Evolutionary conservation across 2,797 vertebrate species (phyloP), one percentile per base, ranked within the genome.

Genomic region (Chloroceryle amazona): DNA sequence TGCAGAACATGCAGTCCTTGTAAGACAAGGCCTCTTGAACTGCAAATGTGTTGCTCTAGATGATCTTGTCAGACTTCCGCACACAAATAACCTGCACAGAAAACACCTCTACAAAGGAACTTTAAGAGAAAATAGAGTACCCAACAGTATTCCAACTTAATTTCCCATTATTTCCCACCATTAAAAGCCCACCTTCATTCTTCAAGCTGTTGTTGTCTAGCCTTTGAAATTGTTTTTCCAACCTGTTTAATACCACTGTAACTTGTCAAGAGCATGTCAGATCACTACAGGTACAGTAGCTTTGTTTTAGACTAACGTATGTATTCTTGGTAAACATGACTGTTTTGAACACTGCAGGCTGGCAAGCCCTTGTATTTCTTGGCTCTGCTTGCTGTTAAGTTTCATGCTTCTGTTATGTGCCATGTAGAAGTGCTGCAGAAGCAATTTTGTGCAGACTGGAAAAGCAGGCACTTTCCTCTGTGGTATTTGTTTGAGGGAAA

Each of bases 391-490:
- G 68, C 39, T 74, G 61, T 61, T 76, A 62, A 31, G 42, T 49
- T 68, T 79, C 66, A 11, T 81, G 60, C 86, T 85, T 84, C 91
- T 97, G 66, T 83, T 57, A 63, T 2, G 54, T 3, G 55, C 87
- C 83, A 65, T 60, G 60, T 21, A 57, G 92, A 89, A 81, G 61
- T 84, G 74, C 89, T 81, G 95, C 92, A 92, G 90, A 96, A 91
- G 92, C 96, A 82, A 82, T 72, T 90, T 96, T 65, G 62, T 89
- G 81, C 83, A 91, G 92, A 85, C 35, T 37, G 85, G 85, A 92
- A 96, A 96, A 96, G 84, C 85, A 93, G 90, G 72, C 65, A 75
- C 79, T 97, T 97, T 96, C 95, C 91, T 96, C 93, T 80, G 80
- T 66, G 81, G 57, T 76, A 16, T 41, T 19, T 75, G 85, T 94